These are phyloP conservation scores for Miichthys miiuy DNA, from an alignment of 2,797 vertebrate species.

Conservation along the genomic window DNA sequence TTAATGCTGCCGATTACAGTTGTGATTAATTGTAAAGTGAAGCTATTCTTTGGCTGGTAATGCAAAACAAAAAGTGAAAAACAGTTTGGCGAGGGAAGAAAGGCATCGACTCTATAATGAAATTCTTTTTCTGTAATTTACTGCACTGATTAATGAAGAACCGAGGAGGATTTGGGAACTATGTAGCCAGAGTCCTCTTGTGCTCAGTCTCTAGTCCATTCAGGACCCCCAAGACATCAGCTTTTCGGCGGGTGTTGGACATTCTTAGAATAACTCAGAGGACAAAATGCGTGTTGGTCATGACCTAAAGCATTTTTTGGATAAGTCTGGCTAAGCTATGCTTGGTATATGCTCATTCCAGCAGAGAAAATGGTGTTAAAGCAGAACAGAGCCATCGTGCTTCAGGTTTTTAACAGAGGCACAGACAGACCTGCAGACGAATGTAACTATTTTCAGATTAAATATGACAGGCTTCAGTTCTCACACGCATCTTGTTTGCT, in stretches of 20 bases:
- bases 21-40: not conserved
- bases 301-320: constrained; percentile 41
- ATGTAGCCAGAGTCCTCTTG: not conserved
- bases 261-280: constrained; percentile 59
- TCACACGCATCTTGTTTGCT: constrained; percentile 1
- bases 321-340: constrained; percentile 44
- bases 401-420: constrained; percentile 15
- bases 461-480: not conserved
- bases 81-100: not conserved
- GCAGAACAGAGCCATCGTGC: constrained; percentile 12
- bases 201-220: not conserved
- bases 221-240: constrained; percentile 17
- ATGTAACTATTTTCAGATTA: not conserved
- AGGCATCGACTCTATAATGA: not conserved
- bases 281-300: constrained; percentile 36
- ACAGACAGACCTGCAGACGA: not conserved
- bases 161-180: not conserved
- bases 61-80: not conserved
- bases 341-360: constrained; percentile 37
- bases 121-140: not conserved
- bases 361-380: constrained; percentile 24
- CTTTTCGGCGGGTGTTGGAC: constrained; percentile 5
- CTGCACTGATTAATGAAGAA: not conserved
- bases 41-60: not conserved
- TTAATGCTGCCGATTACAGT: not conserved